Percentiles rank a stretch among this genome's conserved stretches.
These are phyloP conservation scores for Dryoscopus gambensis DNA, from an alignment of 2,113 vertebrate species.

Conservation along the genomic window DNA sequence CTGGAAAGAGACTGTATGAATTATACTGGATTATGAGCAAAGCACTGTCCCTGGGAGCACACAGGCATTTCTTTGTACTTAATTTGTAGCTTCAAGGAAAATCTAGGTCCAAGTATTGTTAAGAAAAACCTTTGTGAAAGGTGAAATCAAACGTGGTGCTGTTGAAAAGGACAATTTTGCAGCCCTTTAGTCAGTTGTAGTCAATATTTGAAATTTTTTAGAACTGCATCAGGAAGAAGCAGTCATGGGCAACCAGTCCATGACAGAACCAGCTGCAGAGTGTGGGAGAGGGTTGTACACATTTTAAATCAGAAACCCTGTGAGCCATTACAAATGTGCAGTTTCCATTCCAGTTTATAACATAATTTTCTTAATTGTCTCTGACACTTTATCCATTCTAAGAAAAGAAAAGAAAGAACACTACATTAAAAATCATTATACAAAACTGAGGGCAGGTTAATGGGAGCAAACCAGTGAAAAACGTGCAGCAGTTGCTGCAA, in stretches of 20 bases:
- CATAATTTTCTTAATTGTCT: not conserved
- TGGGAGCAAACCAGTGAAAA: not conserved
- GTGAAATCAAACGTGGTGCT: not conserved
- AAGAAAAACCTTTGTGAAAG: not conserved
- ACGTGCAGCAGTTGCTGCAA: not conserved
- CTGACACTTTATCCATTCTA: not conserved
- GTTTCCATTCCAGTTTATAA: not conserved
- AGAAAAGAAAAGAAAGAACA: not conserved
- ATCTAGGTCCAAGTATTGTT: not conserved
- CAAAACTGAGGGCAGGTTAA: not conserved
- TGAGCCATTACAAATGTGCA: not conserved
- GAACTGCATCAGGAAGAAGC: not conserved
- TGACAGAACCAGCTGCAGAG: not conserved
- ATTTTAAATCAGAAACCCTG: not conserved
- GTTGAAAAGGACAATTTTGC: not conserved
- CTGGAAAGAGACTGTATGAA: not conserved
- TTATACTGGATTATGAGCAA: not conserved
- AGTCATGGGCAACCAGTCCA: not conserved
- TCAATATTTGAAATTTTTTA: not conserved
- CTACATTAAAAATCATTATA: not conserved
- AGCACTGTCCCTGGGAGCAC: not conserved
- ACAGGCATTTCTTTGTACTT: not conserved
- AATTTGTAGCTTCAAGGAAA: not conserved
- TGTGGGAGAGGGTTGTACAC: not conserved
- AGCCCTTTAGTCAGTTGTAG: not conserved